Evolutionary conservation across 2,797 vertebrate genomes (phyloP), one percentile per base, ranked within the genome.

Genomic region (Lagocephalus sceleratus): DNA sequence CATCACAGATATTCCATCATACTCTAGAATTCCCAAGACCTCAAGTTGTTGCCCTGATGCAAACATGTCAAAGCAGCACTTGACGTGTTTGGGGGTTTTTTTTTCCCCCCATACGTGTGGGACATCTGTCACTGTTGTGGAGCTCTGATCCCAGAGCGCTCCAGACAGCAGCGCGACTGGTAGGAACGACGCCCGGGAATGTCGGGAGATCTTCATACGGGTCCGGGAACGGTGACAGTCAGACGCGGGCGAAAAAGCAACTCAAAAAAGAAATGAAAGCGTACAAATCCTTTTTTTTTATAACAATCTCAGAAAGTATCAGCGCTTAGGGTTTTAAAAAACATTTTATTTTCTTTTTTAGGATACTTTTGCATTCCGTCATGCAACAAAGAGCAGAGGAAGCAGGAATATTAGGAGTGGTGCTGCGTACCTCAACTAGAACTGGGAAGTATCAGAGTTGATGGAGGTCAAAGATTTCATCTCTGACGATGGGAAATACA

Each of bases 331-430:
- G 57, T 48, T 66, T 55, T 6, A 48, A 62, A 60, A 57, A 21
- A 55, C 6, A 19, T 57, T 84, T 87, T 83, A 66, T 84, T 78
- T 47, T 68, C 60, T 67, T 56, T 52, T 61, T 44, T 32, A 32
- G 23, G 6, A 39, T 56, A 63, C 53, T 29, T 54, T 45, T 21
- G 22, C 52, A 66, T 63, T 76, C 49, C 55, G 67, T 29, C 40
- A 60, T 49, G 14, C 5, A 29, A 63, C 35, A 22, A 47, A 46
- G 51, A 45, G 16, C 5, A 20, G 32, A 63, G 26, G 7, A 32
- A 42, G 60, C 16, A 1, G 49, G 47, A 26, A 55, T 54, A 40
- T 66, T 22, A 60, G 68, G 67, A 38, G 9, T 45, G 19, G 38
- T 49, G 46, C 38, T 4, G 57, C 20, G 29, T 29, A 55, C 11